A percentile compares a stretch with the other conserved stretches of the same genome.
Conservation (phyloP, 2,888 invertebrate species). For the Anorthoa munda region DNA sequence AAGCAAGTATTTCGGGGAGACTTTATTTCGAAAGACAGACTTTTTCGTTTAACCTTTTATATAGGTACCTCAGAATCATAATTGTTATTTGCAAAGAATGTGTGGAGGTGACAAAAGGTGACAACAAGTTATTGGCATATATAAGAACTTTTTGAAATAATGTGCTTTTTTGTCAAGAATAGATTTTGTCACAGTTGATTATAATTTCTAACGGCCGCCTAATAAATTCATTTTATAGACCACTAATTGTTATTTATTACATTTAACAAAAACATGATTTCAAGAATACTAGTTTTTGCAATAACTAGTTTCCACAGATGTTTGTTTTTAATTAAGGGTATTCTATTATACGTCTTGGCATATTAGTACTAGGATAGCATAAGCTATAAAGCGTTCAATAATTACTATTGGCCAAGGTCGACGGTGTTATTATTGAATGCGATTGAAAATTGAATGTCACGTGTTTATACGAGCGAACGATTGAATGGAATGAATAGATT, state of each 20-base stretch:
- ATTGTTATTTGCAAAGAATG: neutral
- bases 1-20: neutral
- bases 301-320: constrained; percentile 31
- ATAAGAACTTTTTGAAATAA: neutral
- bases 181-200: neutral
- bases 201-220: constrained; percentile 1
- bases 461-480: constrained; percentile 53
- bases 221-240: neutral
- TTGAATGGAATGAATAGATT: constrained; percentile 60
- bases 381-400: constrained; percentile 39
- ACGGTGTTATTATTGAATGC: constrained; percentile 56
- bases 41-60: neutral
- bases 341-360: constrained; percentile 21
- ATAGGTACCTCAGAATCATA: neutral
- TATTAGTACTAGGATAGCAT: constrained; percentile 58
- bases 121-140: neutral
- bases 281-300: constrained; percentile 7
- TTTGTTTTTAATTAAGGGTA: constrained; percentile 33
- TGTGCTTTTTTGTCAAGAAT: neutral
- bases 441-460: constrained; percentile 63
- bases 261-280: constrained; percentile 16
- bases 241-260: constrained; percentile 35
- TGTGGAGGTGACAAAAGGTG: neutral
- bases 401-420: constrained; percentile 62
- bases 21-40: neutral